Base-by-base conservation (phyloP, 2,888 invertebrate genomes). In the Alentia gelatinosa region DNA sequence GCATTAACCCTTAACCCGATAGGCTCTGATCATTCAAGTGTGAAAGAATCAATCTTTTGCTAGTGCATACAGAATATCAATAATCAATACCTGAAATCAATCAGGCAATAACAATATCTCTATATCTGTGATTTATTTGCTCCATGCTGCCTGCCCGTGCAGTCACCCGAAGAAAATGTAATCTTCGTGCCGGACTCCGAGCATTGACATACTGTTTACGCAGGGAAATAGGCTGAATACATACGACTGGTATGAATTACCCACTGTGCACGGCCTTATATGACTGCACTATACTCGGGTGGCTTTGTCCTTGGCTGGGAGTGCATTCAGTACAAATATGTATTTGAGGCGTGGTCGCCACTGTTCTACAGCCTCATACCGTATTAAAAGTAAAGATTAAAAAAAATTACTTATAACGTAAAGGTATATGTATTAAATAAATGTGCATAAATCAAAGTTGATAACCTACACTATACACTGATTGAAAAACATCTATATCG, bases 1-100 rank as follows among this genome's bases (percentile, higher is more conserved):
- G 37, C 79, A 79, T 79, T 79, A 79, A 79, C 79, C 39, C 19
- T 39, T 19, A 15, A 79, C 79, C 75, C 35, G 7, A 33, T 30
- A 7, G 75, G 33, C 75, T 79, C 79, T 79, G 79, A 79, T 79
- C 79, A 79, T 15, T 39, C 35, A 39, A 15, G 19, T 15, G 39
- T 79, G 79, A 79, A 79, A 37, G 39, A 39, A 79, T 79, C 79
- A 79, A 79, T 79, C 79, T 79, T 79, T 79, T 39, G 35, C 79
- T 39, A 26, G 37, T 39, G 39, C 79, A 39, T 33, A 33, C 35
- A 35, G 37, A 79, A 35, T 79, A 79, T 79, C 79, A 79, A 37
- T 79, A 35, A 79, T 79, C 79, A 26, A 79, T 79, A 79, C 19
- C 15, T 39, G 35, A 79, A 79, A 79, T 79, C 79, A 79, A 79